Base-by-base conservation (phyloP, 1,140 invertebrate genomes). In the Laodelphax striatellus region DNA sequence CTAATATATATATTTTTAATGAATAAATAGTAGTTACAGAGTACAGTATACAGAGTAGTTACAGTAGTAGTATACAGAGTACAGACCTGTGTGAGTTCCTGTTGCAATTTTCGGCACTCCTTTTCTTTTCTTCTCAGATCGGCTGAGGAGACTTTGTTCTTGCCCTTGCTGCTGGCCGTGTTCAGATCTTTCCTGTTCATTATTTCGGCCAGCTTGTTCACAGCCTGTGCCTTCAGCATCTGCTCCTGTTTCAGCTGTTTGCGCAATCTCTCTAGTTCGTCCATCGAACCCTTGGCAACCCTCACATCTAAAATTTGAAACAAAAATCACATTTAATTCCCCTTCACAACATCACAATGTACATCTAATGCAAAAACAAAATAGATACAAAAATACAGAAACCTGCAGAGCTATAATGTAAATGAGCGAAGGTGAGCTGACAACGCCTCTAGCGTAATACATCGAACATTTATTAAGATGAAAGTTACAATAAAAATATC, bases 121-220 rank as follows among this genome's bases (percentile, higher is more conserved):
- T 96, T 96, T 69, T 98, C 96, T 69, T 95, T 96, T 68, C 92
- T 89, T 58, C 87, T 79, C 28, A 93, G 69, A 71, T 93, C 89
- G 5, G 82, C 83, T 0, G 85, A 83, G 0, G 86, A 85, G 63
- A 83, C 76, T 77, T 86, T 87, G 68, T 75, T 83, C 74, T 91
- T 92, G 17, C 77, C 77, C 69, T 81, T 81, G 31, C 79, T 80
- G 66, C 84, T 81, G 60, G 75, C 69, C 2, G 76, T 76, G 54
- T 80, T 81, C 61, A 87, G 75, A 69, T 92, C 91, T 74, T 92
- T 94, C 44, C 88, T 80, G 70, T 95, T 94, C 89, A 98, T 93
- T 21, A 98, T 91, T 75, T 98, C 94, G 5, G 94, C 91, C 50
- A 98, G 77, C 72, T 98, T 98, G 74, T 97, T 96, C 31, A 98